Evolutionary conservation across 2,888 invertebrate species (phyloP).

Genomic region (Heliconius cydno): DNA sequence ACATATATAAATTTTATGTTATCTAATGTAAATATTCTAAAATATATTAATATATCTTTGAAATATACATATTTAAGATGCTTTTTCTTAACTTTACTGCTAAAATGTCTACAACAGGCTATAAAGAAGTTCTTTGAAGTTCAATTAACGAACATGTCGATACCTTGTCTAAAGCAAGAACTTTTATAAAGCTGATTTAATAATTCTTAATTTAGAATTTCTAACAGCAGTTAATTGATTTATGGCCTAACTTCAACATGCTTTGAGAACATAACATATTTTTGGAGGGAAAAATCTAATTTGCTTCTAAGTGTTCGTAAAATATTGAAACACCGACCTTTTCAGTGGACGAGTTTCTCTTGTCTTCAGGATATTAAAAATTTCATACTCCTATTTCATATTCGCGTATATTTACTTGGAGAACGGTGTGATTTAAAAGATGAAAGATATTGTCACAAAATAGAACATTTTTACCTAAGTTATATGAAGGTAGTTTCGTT

Average conservation of each 20-base stretch:
- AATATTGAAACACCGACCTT: constrained; percentile 70
- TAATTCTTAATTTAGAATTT: constrained; percentile 41
- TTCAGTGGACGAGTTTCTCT: constrained; percentile 60
- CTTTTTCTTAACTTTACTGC: background rate
- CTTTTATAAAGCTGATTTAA: constrained; percentile 27
- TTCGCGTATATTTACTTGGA: constrained; percentile 58
- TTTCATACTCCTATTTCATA: constrained; percentile 59
- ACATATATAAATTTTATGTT: background rate
- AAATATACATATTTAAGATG: background rate
- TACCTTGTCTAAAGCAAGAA: constrained; percentile 26
- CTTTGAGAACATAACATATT: constrained; percentile 51
- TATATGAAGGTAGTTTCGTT: background rate
- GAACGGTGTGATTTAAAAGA: constrained; percentile 34
- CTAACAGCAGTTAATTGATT: constrained; percentile 33
- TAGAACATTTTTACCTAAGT: background rate
- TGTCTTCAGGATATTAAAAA: constrained; percentile 73
- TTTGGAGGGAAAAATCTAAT: constrained; percentile 65
- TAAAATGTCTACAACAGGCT: background rate
- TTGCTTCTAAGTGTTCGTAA: constrained; percentile 73
- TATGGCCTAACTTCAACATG: constrained; percentile 26
- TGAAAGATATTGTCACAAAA: constrained; percentile 45
- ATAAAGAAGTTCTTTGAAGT: constrained; percentile 12
- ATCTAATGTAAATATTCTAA: background rate
- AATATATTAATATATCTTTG: background rate
- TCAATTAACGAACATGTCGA: constrained; percentile 24